Conservation (phyloP, 2,113 vertebrate genomes). For the Ameiurus melas region DNA sequence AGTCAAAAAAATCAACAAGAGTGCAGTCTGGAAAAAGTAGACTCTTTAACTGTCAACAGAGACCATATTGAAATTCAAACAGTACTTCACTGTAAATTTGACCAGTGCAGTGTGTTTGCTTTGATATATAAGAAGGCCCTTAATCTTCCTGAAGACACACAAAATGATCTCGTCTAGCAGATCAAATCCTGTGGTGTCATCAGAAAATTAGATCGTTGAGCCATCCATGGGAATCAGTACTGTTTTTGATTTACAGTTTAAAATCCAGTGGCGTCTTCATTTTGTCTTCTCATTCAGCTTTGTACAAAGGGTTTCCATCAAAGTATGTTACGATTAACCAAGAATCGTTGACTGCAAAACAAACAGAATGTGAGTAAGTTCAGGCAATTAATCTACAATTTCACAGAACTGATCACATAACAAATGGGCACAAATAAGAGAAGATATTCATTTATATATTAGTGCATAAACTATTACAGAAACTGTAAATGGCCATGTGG, state of each 20-base stretch:
- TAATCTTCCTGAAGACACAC: slow-evolving; percentile 19
- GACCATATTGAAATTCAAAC: slow-evolving; percentile 33
- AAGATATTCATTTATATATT: neutral
- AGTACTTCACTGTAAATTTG: slow-evolving; percentile 40
- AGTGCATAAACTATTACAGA: neutral
- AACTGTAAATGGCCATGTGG: neutral
- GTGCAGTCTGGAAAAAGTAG: slow-evolving; percentile 4
- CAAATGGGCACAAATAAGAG: neutral
- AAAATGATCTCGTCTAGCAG: slow-evolving; percentile 21
- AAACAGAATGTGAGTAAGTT: neutral
- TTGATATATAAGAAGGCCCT: slow-evolving; percentile 9
- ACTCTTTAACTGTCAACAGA: slow-evolving; percentile 33
- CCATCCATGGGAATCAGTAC: slow-evolving; percentile 18
- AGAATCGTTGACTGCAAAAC: neutral
- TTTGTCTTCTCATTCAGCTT: slow-evolving; percentile 9
- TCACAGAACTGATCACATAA: neutral
- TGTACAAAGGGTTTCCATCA: neutral
- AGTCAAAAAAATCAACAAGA: slow-evolving; percentile 21
- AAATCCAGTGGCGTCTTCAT: neutral
- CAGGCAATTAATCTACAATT: neutral
- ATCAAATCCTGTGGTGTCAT: slow-evolving; percentile 8
- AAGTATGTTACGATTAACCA: neutral
- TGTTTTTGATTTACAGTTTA: slow-evolving; percentile 6
- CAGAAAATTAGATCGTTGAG: neutral
- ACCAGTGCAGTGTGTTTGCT: slow-evolving; percentile 25